Evolutionary conservation across 2,888 invertebrate species (phyloP).

Genomic region (Scaptomyza flava): DNA sequence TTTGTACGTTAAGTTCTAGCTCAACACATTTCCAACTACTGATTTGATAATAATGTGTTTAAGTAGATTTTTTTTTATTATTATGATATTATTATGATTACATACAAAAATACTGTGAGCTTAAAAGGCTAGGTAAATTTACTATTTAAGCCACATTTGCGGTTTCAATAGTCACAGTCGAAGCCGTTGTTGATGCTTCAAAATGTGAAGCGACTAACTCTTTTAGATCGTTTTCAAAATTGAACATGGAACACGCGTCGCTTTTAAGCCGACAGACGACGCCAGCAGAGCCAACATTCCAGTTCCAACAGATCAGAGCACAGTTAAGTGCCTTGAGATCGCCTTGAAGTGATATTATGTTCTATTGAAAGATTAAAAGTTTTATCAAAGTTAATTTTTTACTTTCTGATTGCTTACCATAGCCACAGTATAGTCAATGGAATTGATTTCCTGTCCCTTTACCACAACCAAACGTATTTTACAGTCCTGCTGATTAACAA

Average conservation of each 20-base stretch:
- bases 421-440: conserved; percentile 87
- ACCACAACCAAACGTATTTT: conserved; percentile 88
- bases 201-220: conserved; percentile 84
- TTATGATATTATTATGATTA: conserved; percentile 18
- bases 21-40: not conserved
- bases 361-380: conserved; percentile 81
- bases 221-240: conserved; percentile 69
- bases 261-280: conserved; percentile 80
- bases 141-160: conserved; percentile 1
- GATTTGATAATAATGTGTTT: not conserved
- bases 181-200: conserved; percentile 63
- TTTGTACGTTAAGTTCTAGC: not conserved
- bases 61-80: conserved; percentile 24
- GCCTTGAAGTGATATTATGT: conserved; percentile 85
- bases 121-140: not conserved
- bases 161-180: conserved; percentile 66
- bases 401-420: conserved; percentile 84
- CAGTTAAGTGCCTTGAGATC: conserved; percentile 86
- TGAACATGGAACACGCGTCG: conserved; percentile 74
- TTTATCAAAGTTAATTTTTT: too few relatives aligned
- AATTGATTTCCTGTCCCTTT: conserved; percentile 88
- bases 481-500: conserved; percentile 88
- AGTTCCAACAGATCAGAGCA: conserved; percentile 85
- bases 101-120: conserved; percentile 40
- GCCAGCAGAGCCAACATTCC: conserved; percentile 82